Evolutionary conservation across 2,113 vertebrate genomes (phyloP), one percentile per base, ranked within the genome.

Genomic region (Haliaeetus leucogaster): DNA sequence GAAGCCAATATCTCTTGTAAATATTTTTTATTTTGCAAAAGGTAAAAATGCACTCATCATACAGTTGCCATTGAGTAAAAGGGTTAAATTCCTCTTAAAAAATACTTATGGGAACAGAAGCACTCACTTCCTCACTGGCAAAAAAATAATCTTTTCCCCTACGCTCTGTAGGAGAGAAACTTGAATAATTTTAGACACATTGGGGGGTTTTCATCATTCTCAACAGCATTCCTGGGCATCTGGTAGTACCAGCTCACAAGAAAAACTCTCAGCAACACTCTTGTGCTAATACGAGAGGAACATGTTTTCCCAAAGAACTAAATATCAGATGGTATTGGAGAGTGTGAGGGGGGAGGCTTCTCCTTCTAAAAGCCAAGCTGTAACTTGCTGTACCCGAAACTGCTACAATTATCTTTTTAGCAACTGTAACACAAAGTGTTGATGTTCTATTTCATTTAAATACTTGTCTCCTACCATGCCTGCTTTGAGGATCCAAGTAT

Each of bases 161-260:
- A 11, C 0, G 1, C 43, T 77, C 70, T 47, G 65, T 53, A 78
- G 63, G 70, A 89, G 59, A 95, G 62, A 91, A 89, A 91, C n/a
- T 62, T 48, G 58, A 82, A 77, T 87, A 95, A 95, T 94, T 94
- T 95, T 82, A 91, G 66, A 80, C 30, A 89, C 70, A 12, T 7
- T 40, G 21, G 5, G 61, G 65, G 38, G 13, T 11, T 27, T 83
- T 82, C 78, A 91, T 85, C 70, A 76, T 85, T 93, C 74, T 93
- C 53, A 80, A 77, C 38, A 87, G 71, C 62, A 72, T 80, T 82
- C 45, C 89, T 76, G 56, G 70, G 84, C 58, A 94, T 58, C 89
- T 76, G 70, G 81, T 77, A 82, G 78, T 47, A 94, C 89, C 81
- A 77, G 48, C 50, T 89, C 70, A 65, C 55, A 84, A 78, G 80